phyloP scores from a whole-genome alignment of 2,113 vertebrate species.

The Bufo gargarizans region DNA sequence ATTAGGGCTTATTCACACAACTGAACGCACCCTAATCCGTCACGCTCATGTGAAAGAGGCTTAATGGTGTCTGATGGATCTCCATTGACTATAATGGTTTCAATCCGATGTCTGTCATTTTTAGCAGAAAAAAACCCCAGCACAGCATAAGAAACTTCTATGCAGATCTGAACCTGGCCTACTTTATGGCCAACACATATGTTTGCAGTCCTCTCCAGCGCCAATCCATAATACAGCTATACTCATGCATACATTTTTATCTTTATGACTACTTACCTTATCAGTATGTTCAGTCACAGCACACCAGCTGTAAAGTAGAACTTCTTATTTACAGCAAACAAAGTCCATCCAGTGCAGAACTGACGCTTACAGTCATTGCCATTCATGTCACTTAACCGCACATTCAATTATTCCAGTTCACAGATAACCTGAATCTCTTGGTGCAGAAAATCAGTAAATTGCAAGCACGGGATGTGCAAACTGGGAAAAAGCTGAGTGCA shows the following conservation, averaged over 20 bases:
- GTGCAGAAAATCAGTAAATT: background rate
- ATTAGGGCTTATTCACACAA: too few relatives aligned
- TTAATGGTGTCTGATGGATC: too few relatives aligned
- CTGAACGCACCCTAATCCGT: too few relatives aligned
- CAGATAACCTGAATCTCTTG: background rate
- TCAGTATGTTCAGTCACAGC: background rate
- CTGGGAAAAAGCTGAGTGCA: background rate
- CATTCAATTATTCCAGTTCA: background rate
- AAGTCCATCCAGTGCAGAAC: background rate
- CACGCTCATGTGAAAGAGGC: too few relatives aligned
- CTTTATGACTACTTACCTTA: background rate
- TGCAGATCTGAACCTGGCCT: too few relatives aligned
- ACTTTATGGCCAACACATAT: too few relatives aligned
- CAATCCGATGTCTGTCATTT: too few relatives aligned
- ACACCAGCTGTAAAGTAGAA: background rate
- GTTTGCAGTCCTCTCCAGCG: background rate
- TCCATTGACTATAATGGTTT: too few relatives aligned
- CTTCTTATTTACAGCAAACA: background rate
- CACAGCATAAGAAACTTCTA: too few relatives aligned
- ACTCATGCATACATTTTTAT: background rate
- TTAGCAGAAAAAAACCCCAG: too few relatives aligned
- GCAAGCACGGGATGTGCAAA: background rate
- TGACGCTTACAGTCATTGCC: too few relatives aligned
- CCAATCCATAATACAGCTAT: background rate
- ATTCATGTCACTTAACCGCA: background rate